Evolutionary conservation across 2,888 invertebrate genomes (phyloP).

Genomic region (Heliconius ethilla): DNA sequence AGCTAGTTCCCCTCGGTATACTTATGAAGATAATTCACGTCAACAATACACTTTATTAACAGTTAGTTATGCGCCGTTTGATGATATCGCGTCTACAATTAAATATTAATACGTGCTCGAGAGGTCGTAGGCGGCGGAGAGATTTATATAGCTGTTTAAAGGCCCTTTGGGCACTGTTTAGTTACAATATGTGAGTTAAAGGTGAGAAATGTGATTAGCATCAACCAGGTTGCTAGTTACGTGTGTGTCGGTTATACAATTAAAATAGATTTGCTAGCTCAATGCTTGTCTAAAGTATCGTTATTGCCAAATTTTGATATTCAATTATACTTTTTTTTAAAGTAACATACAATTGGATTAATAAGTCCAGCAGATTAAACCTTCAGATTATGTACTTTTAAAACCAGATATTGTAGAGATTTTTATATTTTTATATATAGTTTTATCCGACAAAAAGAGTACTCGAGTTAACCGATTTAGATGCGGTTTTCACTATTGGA

Average conservation of each 20-base stretch:
- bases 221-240: slow-evolving; percentile 18
- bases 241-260: slow-evolving; percentile 12
- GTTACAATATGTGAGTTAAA: slow-evolving; percentile 60
- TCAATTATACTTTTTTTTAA: too few species aligned
- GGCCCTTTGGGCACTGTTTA: slow-evolving; percentile 52
- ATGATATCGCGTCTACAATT: slow-evolving; percentile 80
- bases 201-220: slow-evolving; percentile 58
- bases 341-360: not conserved
- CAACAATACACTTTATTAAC: slow-evolving; percentile 80
- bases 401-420: too few species aligned
- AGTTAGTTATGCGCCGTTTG: slow-evolving; percentile 74
- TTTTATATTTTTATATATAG: too few species aligned
- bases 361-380: too few species aligned
- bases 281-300: not conserved
- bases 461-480: too few species aligned
- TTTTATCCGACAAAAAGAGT: too few species aligned
- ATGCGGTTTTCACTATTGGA: too few species aligned
- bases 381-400: too few species aligned
- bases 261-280: slow-evolving; percentile 1
- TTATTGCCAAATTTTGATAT: not conserved
- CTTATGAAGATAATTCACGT: slow-evolving; percentile 78
- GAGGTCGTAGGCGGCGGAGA: slow-evolving; percentile 64
- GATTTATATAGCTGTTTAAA: slow-evolving; percentile 64
- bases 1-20: slow-evolving; percentile 61
- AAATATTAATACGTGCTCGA: slow-evolving; percentile 78